phyloP scores from a whole-genome alignment of 2,888 invertebrate species.

The Aricia artaxerxes region DNA sequence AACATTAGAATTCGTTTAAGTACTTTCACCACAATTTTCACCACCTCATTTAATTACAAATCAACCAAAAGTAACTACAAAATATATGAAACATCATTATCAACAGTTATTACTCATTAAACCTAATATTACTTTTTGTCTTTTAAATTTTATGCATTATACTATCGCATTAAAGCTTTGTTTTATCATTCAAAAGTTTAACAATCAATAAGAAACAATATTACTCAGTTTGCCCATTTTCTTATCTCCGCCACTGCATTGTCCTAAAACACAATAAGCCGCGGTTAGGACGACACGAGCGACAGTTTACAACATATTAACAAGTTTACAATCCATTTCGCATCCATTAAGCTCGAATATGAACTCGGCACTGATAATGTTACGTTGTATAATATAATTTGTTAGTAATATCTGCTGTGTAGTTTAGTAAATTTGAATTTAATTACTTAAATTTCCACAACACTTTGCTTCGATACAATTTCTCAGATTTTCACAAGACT shows the following conservation, averaged over 20 bases:
- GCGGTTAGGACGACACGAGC: constrained; percentile 36
- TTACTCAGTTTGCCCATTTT: not conserved
- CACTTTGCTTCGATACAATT: too few species aligned
- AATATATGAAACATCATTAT: too few species aligned
- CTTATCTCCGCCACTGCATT: constrained; percentile 16
- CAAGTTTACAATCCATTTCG: constrained; percentile 47
- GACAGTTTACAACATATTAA: constrained; percentile 45
- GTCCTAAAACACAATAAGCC: constrained; percentile 38
- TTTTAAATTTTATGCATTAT: not conserved
- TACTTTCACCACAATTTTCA: too few species aligned
- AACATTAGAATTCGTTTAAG: too few species aligned
- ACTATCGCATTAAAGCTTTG: not conserved
- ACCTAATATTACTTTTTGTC: not conserved
- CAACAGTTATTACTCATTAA: too few species aligned
- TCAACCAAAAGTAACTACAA: too few species aligned
- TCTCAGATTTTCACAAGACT: too few species aligned
- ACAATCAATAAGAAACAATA: not conserved
- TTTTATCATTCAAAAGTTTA: not conserved
- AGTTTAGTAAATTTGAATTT: not conserved
- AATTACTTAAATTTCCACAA: too few species aligned
- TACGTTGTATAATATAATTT: not conserved
- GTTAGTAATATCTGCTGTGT: not conserved
- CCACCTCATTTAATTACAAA: too few species aligned
- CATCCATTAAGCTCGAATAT: constrained; percentile 46
- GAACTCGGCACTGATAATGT: constrained; percentile 38